Percentiles rank a stretch among this genome's conserved stretches.
Evolutionary conservation across 2,888 invertebrate genomes (phyloP).

Genomic region (Taphrorychus bicolor): DNA sequence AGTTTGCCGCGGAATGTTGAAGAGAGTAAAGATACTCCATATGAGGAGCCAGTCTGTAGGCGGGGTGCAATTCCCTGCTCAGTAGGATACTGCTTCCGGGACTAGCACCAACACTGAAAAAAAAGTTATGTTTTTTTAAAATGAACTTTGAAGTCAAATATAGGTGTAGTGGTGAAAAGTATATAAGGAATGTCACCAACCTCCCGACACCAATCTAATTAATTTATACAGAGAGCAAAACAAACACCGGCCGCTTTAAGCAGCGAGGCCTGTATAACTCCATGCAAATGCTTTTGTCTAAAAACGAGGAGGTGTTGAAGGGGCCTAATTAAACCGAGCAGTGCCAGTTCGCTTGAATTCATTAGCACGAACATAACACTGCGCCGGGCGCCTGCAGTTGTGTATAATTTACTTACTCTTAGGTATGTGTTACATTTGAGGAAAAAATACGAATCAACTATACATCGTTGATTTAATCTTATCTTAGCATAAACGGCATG

Average conservation of each 20-base stretch:
- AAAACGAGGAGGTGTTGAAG: constrained; percentile 23
- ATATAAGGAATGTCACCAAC: neutral
- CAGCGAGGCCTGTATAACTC: constrained; percentile 12
- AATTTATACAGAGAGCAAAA: constrained; percentile 9
- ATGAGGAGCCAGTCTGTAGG: constrained; percentile 76
- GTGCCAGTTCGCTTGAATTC: constrained; percentile 16
- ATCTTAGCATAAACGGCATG: too few relatives aligned
- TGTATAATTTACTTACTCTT: neutral
- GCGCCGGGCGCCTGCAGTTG: neutral
- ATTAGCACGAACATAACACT: constrained; percentile 8
- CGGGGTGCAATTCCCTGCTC: constrained; percentile 69
- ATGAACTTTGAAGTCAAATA: too few relatives aligned
- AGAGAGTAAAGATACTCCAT: constrained; percentile 81
- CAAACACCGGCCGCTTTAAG: neutral
- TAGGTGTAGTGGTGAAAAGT: too few relatives aligned
- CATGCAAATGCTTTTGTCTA: constrained; percentile 29
- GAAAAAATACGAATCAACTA: too few relatives aligned
- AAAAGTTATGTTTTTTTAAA: too few relatives aligned
- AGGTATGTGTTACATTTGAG: neutral
- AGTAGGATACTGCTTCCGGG: constrained; percentile 65
- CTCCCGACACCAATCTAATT: constrained; percentile 1
- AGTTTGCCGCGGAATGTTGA: constrained; percentile 70
- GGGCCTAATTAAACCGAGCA: constrained; percentile 16
- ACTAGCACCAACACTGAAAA: constrained; percentile 58
- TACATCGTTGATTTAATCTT: too few relatives aligned